Evolutionary conservation across 1,140 invertebrate species (phyloP).

Genomic region (Pentalonia nigronervosa): DNA sequence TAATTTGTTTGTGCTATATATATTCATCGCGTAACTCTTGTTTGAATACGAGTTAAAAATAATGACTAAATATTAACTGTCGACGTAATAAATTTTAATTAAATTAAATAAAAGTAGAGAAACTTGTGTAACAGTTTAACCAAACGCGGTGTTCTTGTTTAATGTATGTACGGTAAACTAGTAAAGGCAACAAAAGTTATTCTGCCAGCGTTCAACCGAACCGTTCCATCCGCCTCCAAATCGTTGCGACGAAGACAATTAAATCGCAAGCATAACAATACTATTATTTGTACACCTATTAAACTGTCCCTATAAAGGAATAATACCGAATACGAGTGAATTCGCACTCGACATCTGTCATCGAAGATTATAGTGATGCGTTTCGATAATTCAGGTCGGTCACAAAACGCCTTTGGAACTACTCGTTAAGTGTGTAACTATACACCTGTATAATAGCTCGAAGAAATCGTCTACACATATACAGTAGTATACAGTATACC

Average conservation of each 20-base stretch:
- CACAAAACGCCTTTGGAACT: neutral
- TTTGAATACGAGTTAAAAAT: neutral
- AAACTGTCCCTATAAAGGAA: neutral
- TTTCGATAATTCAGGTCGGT: neutral
- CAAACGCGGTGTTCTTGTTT: neutral
- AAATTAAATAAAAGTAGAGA: neutral
- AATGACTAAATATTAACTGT: conserved; percentile 1
- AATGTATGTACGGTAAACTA: neutral
- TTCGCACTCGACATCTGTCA: neutral
- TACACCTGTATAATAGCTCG: neutral
- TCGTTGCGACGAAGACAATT: neutral
- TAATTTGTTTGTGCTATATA: neutral
- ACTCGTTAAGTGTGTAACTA: neutral
- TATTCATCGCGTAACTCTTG: conserved; percentile 22
- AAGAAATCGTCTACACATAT: neutral
- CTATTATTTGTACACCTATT: neutral
- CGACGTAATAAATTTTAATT: conserved; percentile 6
- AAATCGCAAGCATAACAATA: neutral
- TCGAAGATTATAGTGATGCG: neutral
- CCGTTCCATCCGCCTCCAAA: neutral
- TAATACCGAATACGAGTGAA: neutral
- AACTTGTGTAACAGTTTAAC: neutral
- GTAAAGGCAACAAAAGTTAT: conserved; percentile 11
- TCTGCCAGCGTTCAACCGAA: neutral
- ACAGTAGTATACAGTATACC: no score